A percentile compares a stretch with the other conserved stretches of the same genome.
phyloP scores from a whole-genome alignment of 2,113 vertebrate genomes.

The Ceyx margarethae region DNA sequence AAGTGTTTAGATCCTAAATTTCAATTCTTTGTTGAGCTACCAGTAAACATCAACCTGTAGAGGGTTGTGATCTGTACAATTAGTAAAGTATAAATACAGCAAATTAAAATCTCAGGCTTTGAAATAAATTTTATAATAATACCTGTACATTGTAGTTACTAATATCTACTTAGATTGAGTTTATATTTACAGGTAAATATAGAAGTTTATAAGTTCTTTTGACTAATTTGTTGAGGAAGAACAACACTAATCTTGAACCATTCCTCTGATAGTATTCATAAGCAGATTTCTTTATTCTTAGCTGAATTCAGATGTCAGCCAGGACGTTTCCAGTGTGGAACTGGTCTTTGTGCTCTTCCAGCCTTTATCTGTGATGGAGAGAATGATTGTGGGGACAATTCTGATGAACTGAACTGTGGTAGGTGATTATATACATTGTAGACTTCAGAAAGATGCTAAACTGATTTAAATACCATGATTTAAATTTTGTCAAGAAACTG shows the following conservation, averaged over 20 bases:
- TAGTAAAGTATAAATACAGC: background rate
- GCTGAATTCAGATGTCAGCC: slow-evolving; percentile 98
- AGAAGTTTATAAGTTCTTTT: background rate
- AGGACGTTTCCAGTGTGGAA: slow-evolving; percentile 96
- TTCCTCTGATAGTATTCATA: background rate
- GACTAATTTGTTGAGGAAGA: background rate
- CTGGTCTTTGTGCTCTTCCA: slow-evolving; percentile 94
- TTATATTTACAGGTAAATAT: background rate
- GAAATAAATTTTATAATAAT: background rate
- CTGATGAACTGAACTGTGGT: slow-evolving; percentile 97
- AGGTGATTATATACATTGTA: slow-evolving; percentile 6
- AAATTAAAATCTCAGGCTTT: background rate
- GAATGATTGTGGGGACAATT: slow-evolving; percentile 98
- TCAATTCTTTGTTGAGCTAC: background rate
- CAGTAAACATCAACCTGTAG: background rate
- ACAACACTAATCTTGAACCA: background rate
- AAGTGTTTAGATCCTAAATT: background rate
- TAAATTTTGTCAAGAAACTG: background rate
- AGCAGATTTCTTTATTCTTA: slow-evolving; percentile 46
- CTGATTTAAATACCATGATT: background rate
- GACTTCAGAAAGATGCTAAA: background rate
- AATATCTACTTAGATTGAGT: background rate
- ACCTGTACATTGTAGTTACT: background rate
- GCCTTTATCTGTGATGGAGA: slow-evolving; percentile 99
- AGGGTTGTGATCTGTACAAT: background rate